Conservation (phyloP, 2,888 invertebrate species). For the Limnephilus auricula region DNA sequence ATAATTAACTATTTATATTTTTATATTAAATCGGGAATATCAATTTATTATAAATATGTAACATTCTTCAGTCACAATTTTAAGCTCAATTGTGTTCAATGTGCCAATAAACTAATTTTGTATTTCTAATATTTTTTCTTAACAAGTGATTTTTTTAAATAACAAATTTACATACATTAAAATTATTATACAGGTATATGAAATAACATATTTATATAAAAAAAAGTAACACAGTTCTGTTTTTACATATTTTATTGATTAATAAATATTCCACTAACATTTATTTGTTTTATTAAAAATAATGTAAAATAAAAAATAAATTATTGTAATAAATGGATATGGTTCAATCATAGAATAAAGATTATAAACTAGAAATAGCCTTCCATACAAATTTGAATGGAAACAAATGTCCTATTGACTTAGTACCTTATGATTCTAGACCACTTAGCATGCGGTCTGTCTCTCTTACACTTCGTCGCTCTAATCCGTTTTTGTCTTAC, state of each 20-base stretch:
- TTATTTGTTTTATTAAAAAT: background rate
- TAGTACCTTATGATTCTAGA: too few relatives aligned
- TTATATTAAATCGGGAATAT: background rate
- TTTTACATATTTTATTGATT: background rate
- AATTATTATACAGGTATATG: background rate
- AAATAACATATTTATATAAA: background rate
- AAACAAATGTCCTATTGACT: too few relatives aligned
- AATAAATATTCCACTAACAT: constrained; percentile 17
- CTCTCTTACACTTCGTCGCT: too few relatives aligned
- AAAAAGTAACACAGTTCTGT: background rate
- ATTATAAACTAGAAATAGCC: too few relatives aligned
- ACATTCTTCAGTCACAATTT: background rate
- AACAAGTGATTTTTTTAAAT: background rate
- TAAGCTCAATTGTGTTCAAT: constrained; percentile 6
- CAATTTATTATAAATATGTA: background rate
- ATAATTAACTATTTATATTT: constrained; percentile 2
- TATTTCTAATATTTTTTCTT: background rate
- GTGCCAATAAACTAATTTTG: constrained; percentile 16
- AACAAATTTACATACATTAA: background rate
- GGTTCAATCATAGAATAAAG: background rate
- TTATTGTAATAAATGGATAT: background rate
- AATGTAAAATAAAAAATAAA: background rate
- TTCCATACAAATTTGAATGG: too few relatives aligned
- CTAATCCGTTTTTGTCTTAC: too few relatives aligned
- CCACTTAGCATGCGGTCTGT: too few relatives aligned